Conservation (phyloP, 2,888 invertebrate species). For the Conus canariensis region DNA sequence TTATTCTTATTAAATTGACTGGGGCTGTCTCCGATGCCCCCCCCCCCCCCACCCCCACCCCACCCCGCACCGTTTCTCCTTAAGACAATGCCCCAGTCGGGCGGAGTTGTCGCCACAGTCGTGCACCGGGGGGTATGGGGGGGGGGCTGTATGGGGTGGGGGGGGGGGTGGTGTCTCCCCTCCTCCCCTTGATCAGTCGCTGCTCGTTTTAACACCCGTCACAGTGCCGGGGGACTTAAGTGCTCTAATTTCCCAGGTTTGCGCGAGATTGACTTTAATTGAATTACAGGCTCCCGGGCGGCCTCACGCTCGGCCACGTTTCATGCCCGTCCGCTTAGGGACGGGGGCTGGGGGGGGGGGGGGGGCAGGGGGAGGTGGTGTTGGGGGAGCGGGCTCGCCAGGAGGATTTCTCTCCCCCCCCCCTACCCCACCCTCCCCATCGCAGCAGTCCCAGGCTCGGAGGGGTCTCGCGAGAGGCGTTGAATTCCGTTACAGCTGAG, state of each 20-base stretch:
- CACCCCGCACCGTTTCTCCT: not conserved
- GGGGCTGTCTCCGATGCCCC: conserved; percentile 9
- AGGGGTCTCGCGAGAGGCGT: conserved; percentile 43
- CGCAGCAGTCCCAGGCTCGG: too few species aligned
- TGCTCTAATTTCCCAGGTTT: conserved; percentile 47
- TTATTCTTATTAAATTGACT: conserved; percentile 46
- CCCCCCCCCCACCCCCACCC: conserved; percentile 16
- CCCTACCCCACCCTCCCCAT: too few species aligned
- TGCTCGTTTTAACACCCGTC: conserved; percentile 42
- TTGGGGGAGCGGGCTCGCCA: conserved; percentile 24
- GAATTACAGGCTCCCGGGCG: conserved; percentile 41
- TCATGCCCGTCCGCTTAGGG: conserved; percentile 36
- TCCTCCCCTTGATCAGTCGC: conserved; percentile 33
- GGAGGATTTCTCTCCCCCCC: not conserved
- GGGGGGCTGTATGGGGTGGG: too few species aligned
- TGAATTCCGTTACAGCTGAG: conserved; percentile 42
- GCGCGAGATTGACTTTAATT: conserved; percentile 46
- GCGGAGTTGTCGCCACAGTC: not conserved
- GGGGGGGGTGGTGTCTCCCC: not conserved
- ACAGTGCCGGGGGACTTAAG: conserved; percentile 32
- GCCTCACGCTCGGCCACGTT: conserved; percentile 35
- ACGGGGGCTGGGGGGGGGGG: not conserved
- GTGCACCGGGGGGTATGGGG: too few species aligned
- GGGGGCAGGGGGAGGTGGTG: too few species aligned
- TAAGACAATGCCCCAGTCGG: conserved; percentile 35